Evolutionary conservation across 2,888 invertebrate genomes (phyloP), one percentile per base, ranked within the genome.

Genomic region (Parnassius glacialis): DNA sequence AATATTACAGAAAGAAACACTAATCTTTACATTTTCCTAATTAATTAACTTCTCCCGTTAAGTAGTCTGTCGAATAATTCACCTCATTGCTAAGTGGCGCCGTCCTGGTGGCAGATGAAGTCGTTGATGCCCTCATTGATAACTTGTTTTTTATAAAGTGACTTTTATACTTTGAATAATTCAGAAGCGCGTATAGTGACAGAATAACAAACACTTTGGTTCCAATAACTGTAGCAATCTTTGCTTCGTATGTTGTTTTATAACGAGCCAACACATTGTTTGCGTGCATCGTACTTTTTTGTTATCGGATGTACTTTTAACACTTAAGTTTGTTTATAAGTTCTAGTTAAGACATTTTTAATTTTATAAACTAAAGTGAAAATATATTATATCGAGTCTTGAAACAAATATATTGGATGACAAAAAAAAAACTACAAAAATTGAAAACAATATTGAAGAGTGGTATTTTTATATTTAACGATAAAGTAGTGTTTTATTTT

Each of bases 401-500:
- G 52, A 57, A 54, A 44, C 11, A 11, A 42, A 80, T 78, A 79
- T 76, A 73, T 74, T 70, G 64, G 70, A 65, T 63, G 71, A 71
- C 74, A 67, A 66, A 61, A 66, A 65, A 64, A 64, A 60, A 54
- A 58, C 67, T 57, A 66, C 66, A 79, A 76, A 79, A 84, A 84
- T 87, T 83, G 81, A 75, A 76, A 81, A 79, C 77, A 81, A 83
- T 83, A 83, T 85, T 84, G n/a, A 64, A 75, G 73, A 75, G 73
- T 81, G 76, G 87, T 90, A 90, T 90, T 90, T 90, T 90, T 90
- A 80, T 90, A 90, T 34, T 34, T 80, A 78, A 81, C 79, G 78
- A 75, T 78, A 77, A 76, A 71, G 75, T 76, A 75, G 76, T 75
- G 78, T 84, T 76, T 48, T 69, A 79, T 80, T 83, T 84, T 76